Conservation (phyloP, 1,140 invertebrate genomes). For the Trachymyrmex septentrionalis region DNA sequence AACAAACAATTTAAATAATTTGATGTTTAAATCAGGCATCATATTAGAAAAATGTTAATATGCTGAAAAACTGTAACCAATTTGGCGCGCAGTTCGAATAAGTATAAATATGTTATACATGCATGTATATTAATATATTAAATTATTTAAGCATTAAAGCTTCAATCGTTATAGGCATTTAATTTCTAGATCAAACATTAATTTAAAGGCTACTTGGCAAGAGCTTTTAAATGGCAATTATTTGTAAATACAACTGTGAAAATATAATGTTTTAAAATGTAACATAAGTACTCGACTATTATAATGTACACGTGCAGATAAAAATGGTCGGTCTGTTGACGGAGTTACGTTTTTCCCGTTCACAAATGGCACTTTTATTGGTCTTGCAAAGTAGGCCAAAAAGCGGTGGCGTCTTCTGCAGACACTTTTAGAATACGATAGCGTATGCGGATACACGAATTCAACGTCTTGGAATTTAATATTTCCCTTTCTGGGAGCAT, state of each 20-base stretch:
- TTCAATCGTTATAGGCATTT: too few relatives aligned
- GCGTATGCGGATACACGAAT: constrained; percentile 52
- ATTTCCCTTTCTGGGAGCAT: constrained; percentile 73
- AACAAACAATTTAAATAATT: too few relatives aligned
- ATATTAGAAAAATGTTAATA: too few relatives aligned
- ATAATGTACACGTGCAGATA: neutral
- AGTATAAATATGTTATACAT: too few relatives aligned
- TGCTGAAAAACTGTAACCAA: too few relatives aligned
- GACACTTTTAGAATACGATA: constrained; percentile 62
- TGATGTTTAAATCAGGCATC: too few relatives aligned
- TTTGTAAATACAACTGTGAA: neutral
- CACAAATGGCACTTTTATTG: constrained; percentile 52
- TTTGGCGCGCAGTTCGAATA: too few relatives aligned
- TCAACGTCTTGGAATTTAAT: constrained; percentile 67
- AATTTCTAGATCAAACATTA: neutral
- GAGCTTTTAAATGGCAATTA: neutral
- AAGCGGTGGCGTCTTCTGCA: constrained; percentile 25
- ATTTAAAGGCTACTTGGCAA: neutral
- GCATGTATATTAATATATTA: too few relatives aligned
- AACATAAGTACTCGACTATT: neutral
- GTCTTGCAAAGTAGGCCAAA: constrained; percentile 63
- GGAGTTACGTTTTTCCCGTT: constrained; percentile 9
- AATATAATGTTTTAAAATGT: neutral
- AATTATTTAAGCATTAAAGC: too few relatives aligned
- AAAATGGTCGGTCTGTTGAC: constrained; percentile 2